phyloP scores from a whole-genome alignment of 1,140 invertebrate species.

The Proctacanthus coquilletti region DNA sequence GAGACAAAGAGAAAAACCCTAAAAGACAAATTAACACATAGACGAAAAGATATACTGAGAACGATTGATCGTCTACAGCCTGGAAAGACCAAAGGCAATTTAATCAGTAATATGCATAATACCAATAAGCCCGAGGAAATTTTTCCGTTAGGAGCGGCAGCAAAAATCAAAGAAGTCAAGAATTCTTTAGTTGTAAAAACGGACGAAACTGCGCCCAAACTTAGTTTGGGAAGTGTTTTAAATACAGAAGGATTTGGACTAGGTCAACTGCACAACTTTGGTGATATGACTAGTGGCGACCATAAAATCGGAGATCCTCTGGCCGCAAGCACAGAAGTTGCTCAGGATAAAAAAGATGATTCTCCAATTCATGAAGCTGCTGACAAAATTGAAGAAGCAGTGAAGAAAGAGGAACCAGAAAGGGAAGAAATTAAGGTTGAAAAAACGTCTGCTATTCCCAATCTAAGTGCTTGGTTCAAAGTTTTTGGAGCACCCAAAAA shows the following conservation, averaged over 20 bases:
- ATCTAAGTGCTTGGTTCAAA: constrained; percentile 80
- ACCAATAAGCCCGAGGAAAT: constrained; percentile 35
- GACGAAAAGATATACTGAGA: constrained; percentile 57
- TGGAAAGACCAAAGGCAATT: constrained; percentile 69
- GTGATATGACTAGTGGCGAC: constrained; percentile 30
- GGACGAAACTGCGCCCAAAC: constrained; percentile 51
- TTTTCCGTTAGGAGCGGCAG: constrained; percentile 25
- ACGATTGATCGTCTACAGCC: constrained; percentile 69
- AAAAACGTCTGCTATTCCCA: constrained; percentile 44
- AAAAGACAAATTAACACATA: constrained; percentile 28
- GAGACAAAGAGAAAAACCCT: constrained; percentile 24
- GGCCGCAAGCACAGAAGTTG: constrained; percentile 13
- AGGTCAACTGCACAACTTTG: constrained; percentile 40
- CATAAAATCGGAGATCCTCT: constrained; percentile 10
- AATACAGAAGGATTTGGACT: constrained; percentile 43
- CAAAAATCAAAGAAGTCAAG: constrained; percentile 37
- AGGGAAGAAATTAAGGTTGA: constrained; percentile 2
- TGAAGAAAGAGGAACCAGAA: constrained; percentile 22
- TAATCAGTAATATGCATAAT: constrained; percentile 41
- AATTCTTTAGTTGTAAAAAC: constrained; percentile 36
- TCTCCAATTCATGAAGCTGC: constrained; percentile 18
- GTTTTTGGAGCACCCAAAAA: constrained; percentile 69
- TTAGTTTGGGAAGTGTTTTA: constrained; percentile 65
- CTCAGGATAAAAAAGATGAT: neutral
- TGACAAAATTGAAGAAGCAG: constrained; percentile 28